Percentiles rank a stretch among this genome's conserved stretches.
phyloP scores from a whole-genome alignment of 1,140 invertebrate genomes.

The Drosophila insularis region DNA sequence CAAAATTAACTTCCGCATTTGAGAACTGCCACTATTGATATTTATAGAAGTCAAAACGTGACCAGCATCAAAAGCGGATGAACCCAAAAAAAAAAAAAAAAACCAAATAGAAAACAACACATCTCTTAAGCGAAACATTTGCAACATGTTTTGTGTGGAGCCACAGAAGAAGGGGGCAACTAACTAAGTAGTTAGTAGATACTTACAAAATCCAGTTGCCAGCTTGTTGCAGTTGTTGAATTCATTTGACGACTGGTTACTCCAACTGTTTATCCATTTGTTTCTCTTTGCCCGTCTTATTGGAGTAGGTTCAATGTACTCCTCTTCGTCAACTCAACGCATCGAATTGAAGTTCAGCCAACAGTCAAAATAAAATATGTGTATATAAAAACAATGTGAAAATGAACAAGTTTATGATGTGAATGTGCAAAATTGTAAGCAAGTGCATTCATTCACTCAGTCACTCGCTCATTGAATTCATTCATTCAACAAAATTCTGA shows the following conservation, averaged over 20 bases:
- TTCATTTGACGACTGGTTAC: conserved; percentile 46
- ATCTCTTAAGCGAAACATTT: conserved; percentile 22
- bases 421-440: background rate
- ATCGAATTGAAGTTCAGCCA: conserved; percentile 25
- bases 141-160: conserved; percentile 31
- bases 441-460: conserved; percentile 17
- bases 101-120: background rate
- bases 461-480: conserved; percentile 46
- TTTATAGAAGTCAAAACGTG: conserved; percentile 1
- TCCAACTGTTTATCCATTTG: conserved; percentile 34
- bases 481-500: conserved; percentile 63
- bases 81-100: conserved; percentile 13
- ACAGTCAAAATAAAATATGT: background rate
- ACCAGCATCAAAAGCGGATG: conserved; percentile 16
- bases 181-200: conserved; percentile 22
- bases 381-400: conserved; percentile 16
- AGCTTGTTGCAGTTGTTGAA: conserved; percentile 36
- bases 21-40: conserved; percentile 13
- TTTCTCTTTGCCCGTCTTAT: conserved; percentile 2
- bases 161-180: conserved; percentile 6
- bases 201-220: conserved; percentile 40
- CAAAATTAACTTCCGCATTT: conserved; percentile 52
- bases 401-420: conserved; percentile 21
- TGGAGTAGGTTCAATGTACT: conserved; percentile 44
- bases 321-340: conserved; percentile 22